phyloP scores from a whole-genome alignment of 1,140 invertebrate genomes.

The Panulirus ornatus region DNA sequence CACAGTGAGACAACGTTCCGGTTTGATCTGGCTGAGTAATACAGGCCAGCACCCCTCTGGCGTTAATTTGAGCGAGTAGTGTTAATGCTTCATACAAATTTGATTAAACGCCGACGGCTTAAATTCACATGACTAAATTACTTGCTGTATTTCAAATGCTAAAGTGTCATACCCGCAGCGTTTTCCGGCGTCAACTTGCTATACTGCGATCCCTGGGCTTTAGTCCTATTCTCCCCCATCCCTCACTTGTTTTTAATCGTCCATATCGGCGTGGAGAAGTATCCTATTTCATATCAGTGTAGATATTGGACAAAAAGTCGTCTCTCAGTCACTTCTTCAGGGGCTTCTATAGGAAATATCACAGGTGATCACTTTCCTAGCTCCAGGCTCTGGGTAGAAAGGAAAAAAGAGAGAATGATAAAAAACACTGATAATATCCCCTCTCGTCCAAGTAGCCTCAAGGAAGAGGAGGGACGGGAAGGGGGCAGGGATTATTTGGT shows the following conservation, averaged over 20 bases:
- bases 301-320: too few species aligned
- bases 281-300: too few species aligned
- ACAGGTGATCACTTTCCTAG: not conserved
- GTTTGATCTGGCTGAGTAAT: not conserved
- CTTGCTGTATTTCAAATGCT: constrained; percentile 22
- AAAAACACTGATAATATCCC: constrained; percentile 1
- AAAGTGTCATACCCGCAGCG: not conserved
- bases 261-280: too few species aligned
- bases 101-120: constrained; percentile 49
- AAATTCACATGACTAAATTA: constrained; percentile 38
- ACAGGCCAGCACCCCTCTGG: constrained; percentile 16
- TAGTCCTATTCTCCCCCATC: not conserved
- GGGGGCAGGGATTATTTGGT: not conserved
- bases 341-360: not conserved
- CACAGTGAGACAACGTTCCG: not conserved
- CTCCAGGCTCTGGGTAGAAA: not conserved
- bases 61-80: constrained; percentile 42
- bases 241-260: not conserved
- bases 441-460: not conserved
- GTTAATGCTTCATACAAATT: constrained; percentile 57
- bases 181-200: not conserved
- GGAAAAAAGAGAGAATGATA: not conserved
- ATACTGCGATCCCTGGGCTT: not conserved
- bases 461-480: not conserved
- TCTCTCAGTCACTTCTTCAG: not conserved